Conservation (phyloP, 2,888 invertebrate species). For the Arctia plantaginis region DNA sequence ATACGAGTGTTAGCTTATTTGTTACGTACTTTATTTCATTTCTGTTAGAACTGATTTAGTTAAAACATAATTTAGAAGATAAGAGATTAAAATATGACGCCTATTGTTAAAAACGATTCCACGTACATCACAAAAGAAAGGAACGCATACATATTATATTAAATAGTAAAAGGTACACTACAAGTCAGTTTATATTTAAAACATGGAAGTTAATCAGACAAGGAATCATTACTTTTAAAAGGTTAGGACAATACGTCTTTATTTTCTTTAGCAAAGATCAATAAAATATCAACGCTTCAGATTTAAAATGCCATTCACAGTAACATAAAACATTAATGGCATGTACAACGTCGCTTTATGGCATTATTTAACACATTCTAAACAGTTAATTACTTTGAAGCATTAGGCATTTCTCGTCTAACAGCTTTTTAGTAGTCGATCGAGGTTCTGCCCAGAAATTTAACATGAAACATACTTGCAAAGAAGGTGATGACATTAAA, state of each 20-base stretch:
- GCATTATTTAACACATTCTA: background rate
- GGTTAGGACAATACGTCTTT: constrained; percentile 20
- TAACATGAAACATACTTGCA: constrained; percentile 8
- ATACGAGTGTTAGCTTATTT: too few species aligned
- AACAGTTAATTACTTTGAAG: background rate
- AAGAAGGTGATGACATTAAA: background rate
- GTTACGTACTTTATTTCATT: too few species aligned
- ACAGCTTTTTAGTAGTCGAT: background rate
- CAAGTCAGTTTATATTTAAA: background rate
- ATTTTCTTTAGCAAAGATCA: background rate
- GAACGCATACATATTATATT: too few species aligned
- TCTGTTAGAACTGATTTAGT: too few species aligned
- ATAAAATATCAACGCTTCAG: constrained; percentile 4
- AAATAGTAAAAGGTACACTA: too few species aligned
- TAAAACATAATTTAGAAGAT: too few species aligned
- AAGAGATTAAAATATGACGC: too few species aligned
- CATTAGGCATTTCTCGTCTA: background rate
- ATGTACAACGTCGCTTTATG: background rate
- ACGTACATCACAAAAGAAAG: too few species aligned
- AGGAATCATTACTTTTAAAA: background rate
- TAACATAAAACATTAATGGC: background rate
- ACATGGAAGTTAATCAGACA: background rate
- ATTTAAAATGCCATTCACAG: background rate
- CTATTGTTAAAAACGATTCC: too few species aligned
- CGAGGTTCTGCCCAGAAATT: constrained; percentile 9